Evolutionary conservation across 2,888 invertebrate genomes (phyloP).

Genomic region (Metalampra italica): DNA sequence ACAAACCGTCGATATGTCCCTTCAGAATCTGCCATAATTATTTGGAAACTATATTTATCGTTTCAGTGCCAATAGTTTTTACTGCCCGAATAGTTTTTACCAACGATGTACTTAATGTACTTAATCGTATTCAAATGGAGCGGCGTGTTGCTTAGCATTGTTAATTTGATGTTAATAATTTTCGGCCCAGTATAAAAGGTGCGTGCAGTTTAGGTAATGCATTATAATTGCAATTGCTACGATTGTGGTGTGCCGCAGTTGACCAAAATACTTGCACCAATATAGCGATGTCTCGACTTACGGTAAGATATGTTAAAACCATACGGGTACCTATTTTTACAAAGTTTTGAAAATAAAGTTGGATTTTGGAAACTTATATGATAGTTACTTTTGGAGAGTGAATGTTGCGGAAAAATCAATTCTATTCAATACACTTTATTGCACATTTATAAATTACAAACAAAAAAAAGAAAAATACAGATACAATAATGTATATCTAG

Average conservation of each 20-base stretch:
- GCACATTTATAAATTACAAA: no score
- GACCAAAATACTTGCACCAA: slow-evolving; percentile 25
- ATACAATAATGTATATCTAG: no score
- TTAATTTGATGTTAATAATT: slow-evolving; percentile 69
- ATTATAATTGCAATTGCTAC: slow-evolving; percentile 55
- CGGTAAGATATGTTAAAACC: slow-evolving; percentile 47
- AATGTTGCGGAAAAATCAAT: no score
- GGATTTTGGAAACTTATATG: no score
- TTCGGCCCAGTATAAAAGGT: slow-evolving; percentile 70
- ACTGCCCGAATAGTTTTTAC: slow-evolving; percentile 14
- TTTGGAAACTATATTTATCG: no score
- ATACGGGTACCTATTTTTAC: no score
- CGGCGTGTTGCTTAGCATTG: slow-evolving; percentile 63
- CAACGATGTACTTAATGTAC: slow-evolving; percentile 11
- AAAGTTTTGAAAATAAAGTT: no score
- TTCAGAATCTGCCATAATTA: no score
- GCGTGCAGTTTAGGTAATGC: slow-evolving; percentile 46
- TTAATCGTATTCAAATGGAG: slow-evolving; percentile 71
- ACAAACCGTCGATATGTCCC: no score
- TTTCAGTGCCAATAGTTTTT: slow-evolving; percentile 2
- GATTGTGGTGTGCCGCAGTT: slow-evolving; percentile 40
- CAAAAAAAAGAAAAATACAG: no score
- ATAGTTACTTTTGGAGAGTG: no score
- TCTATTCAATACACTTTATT: no score
- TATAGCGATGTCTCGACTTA: slow-evolving; percentile 61